Base-by-base conservation (phyloP, 2,888 invertebrate species). In the Icerya purchasi region DNA sequence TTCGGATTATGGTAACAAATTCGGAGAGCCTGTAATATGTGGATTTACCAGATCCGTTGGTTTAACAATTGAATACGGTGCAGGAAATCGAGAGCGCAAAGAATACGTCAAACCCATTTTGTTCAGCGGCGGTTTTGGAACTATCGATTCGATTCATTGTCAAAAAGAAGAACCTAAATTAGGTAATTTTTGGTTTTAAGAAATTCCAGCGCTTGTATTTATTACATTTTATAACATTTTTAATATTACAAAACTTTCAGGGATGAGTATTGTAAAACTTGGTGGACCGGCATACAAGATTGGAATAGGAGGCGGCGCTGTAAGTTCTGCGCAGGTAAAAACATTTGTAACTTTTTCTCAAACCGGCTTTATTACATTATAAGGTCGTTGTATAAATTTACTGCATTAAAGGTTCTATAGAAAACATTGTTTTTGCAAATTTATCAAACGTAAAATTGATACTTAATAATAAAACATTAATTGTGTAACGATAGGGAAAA, bases 61-160 rank as follows among this genome's bases (percentile, higher is more conserved):
- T 1, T 73, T 87, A 69, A 79, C 84, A 66, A 74, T 75, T 0
- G 73, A 75, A 24, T 78, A 78, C n/a, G 8, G 36, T 19, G 36
- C 24, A 1, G 14, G 49, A 36, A 36, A 54, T 54, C 52, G 55
- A 36, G 77, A 80, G 63, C 76, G 93, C 60, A 80, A 86, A 60
- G 97, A 98, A 72, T 98, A 88, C 76, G 85, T 97, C 14, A 98
- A 98, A 69, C 97, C 97, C 0, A 96, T 98, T 61, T 96, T 98
- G 96, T 97, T 98, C 69, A 94, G 92, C 68, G 97, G 87, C 54
- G 96, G 97, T 23, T 79, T 97, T 63, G 97, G 97, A 2, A 83
- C 83, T 58, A 86, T 97, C 79, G 87, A 91, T 63, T 81, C 83
- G 2, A 71, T 74, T 23, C 86, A 90, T 83, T 81, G 84, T 0